phyloP scores from a whole-genome alignment of 2,113 vertebrate species.

The Ahaetulla prasina region DNA sequence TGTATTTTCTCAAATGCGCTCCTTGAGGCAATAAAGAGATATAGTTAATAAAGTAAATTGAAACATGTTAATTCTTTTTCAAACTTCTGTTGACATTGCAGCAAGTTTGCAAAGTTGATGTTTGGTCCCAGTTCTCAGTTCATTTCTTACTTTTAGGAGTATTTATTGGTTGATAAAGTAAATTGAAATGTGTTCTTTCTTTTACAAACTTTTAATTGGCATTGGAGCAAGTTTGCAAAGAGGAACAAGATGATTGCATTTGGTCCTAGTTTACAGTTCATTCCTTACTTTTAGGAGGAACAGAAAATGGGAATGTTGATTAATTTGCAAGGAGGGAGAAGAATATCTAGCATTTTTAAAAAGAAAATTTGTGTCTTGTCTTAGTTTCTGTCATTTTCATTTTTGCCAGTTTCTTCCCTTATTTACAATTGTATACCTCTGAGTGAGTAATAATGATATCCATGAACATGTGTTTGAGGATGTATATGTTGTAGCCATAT shows the following conservation, averaged over 20 bases:
- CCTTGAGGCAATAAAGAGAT: neutral
- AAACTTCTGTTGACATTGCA: neutral
- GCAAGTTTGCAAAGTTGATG: neutral
- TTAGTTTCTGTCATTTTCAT: neutral
- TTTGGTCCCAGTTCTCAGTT: neutral
- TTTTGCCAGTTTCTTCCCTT: neutral
- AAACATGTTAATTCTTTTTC: neutral
- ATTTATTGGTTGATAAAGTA: neutral
- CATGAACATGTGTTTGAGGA: neutral
- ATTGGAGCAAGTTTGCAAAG: neutral
- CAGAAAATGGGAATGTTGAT: neutral
- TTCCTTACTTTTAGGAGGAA: neutral
- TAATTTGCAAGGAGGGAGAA: neutral
- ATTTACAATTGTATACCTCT: neutral
- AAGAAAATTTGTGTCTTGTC: neutral
- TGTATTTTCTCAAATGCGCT: neutral
- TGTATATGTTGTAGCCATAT: neutral
- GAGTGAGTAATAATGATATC: neutral
- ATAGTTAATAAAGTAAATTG: neutral
- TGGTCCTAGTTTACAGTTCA: neutral
- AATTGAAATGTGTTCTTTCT: neutral
- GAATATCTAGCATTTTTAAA: neutral
- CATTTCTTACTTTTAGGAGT: neutral
- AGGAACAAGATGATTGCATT: neutral
- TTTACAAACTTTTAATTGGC: neutral